These are phyloP conservation scores for Hirtodrosophila confusa DNA, from an alignment of 2,888 invertebrate species.

Conservation along the genomic window DNA sequence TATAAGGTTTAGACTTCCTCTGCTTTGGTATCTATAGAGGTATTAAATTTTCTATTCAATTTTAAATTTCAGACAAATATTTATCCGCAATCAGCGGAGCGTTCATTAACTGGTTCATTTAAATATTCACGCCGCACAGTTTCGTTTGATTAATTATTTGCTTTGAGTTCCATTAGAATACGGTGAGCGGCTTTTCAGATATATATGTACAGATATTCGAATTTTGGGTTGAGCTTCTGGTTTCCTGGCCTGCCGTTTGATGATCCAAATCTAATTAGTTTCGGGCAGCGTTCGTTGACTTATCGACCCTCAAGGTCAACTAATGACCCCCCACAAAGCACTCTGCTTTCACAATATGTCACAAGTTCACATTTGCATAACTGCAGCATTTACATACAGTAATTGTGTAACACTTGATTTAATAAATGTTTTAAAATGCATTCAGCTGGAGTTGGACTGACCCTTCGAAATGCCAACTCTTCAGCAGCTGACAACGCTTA, in stretches of 20 bases:
- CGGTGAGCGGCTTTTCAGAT: conserved; percentile 5
- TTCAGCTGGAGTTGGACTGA: background rate
- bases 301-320: conserved; percentile 19
- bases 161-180: conserved; percentile 23
- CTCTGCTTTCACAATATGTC: background rate
- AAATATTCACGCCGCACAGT: conserved; percentile 15
- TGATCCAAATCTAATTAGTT: conserved; percentile 1
- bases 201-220: background rate
- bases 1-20: background rate
- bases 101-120: conserved; percentile 36
- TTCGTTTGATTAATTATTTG: conserved; percentile 30
- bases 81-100: conserved; percentile 12
- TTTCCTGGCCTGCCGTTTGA: conserved; percentile 13
- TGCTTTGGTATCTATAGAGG: background rate
- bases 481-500: conserved; percentile 65
- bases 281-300: background rate
- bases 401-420: conserved; percentile 17
- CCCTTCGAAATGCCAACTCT: conserved; percentile 12
- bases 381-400: conserved; percentile 10
- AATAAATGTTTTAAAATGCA: conserved; percentile 24
- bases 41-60: no score
- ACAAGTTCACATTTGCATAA: conserved; percentile 4
- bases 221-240: background rate
- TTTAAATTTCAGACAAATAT: conserved; percentile 4
- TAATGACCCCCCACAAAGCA: background rate